Base-by-base conservation (phyloP, 2,113 vertebrate genomes). In the Cranoglanis bouderius region DNA sequence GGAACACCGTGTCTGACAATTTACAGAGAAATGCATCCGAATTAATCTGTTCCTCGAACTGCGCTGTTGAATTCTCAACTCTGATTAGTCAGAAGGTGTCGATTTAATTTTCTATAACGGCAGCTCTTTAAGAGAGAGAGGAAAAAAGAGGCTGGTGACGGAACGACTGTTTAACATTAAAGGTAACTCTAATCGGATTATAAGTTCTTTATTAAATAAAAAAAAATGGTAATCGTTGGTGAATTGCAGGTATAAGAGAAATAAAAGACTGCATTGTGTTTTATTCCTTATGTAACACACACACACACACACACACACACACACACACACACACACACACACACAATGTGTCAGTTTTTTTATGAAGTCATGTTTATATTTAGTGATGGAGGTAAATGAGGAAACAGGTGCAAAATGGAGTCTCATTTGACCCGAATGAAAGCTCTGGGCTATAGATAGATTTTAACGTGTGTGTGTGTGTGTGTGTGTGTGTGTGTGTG, bases 381-480 rank as follows among this genome's bases (percentile, higher is more conserved):
- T 74, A 74, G 70, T 40, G 38, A 40, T 74, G 70, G 70, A 74
- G 32, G 70, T 40, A 74, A 74, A 40, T 21, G 38, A 9, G 70
- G 70, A 40, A 74, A 40, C 70, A 74, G 70, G 70, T 74, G 70
- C 70, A 74, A 40, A 74, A 40, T 93, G 93, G 92, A 93, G 92
- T 85, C 92, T 92, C 92, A 91, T 93, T 92, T 91, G 91, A 94
- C 92, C 70, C 90, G 90, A 67, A 81, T 91, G 65, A 93, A 92
- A 92, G 81, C 88, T 88, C 85, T 80, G 92, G 89, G 86, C 90
- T 94, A 95, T 94, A 93, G 94, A 93, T 94, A 84, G 61, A 32
- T 16, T 70, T 70, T 14, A 35, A 38, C 6, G 5, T 40, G 19
- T 12, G 38, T 24, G 19, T 43, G 18, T 43, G 70, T 74, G 70